phyloP scores from a whole-genome alignment of 2,888 invertebrate species.

The Melanargia galathea region DNA sequence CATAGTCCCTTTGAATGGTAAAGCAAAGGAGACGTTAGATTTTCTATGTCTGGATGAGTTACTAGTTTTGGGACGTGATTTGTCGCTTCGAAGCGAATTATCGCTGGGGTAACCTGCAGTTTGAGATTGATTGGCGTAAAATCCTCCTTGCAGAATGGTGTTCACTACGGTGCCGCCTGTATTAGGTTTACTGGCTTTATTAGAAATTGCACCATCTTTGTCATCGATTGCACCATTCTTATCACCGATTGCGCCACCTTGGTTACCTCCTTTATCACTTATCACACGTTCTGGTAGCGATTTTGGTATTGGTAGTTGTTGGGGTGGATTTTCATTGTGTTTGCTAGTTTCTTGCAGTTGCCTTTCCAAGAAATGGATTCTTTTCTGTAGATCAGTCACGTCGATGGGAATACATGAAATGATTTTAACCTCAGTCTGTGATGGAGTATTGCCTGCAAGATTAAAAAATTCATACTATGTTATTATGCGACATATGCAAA shows the following conservation, averaged over 20 bases:
- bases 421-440: slow-evolving; percentile 75
- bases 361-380: slow-evolving; percentile 60
- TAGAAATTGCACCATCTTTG: neutral
- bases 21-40: slow-evolving; percentile 39
- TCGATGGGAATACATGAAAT: slow-evolving; percentile 78
- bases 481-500: too few relatives aligned
- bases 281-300: neutral
- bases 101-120: slow-evolving; percentile 25
- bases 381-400: slow-evolving; percentile 71
- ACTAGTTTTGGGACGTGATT: slow-evolving; percentile 9
- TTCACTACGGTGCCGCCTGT: slow-evolving; percentile 24
- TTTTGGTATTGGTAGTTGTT: neutral
- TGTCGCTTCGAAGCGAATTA: slow-evolving; percentile 15
- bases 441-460: slow-evolving; percentile 65
- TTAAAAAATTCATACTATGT: too few relatives aligned
- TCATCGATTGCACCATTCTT: neutral
- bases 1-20: slow-evolving; percentile 30
- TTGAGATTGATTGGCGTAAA: slow-evolving; percentile 22
- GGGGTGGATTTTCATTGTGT: neutral
- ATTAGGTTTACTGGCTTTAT: slow-evolving; percentile 1
- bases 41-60: slow-evolving; percentile 33
- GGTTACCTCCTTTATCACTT: neutral
- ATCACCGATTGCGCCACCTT: neutral
- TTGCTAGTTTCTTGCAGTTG: slow-evolving; percentile 51
- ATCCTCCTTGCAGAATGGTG: slow-evolving; percentile 18